Evolutionary conservation across 2,888 invertebrate species (phyloP), one percentile per base, ranked within the genome.

Genomic region (Caenorhabditis becei): DNA sequence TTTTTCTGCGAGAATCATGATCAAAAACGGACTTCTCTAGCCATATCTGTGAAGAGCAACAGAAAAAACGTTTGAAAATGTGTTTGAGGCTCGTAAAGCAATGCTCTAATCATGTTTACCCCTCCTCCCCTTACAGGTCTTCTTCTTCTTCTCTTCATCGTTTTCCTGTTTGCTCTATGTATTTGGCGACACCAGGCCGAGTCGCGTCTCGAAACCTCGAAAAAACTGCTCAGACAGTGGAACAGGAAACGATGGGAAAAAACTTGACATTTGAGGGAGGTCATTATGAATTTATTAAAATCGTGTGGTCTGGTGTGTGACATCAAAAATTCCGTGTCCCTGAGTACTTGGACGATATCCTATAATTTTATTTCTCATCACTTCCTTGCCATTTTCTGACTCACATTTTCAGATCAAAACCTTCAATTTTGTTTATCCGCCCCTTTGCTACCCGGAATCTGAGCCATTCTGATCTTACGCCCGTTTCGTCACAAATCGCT

Each of bases 51-150:
- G 18, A 10, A 53, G n/a, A 53, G 20, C 3, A 3, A 2, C 53
- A 16, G 4, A 18, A 47, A 47, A 47, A 47, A 41, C 8, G 47
- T 47, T 47, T 20, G n/a, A 18, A 56, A 56, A 32, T 26, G 54
- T 28, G 32, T 14, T 24, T 32, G 54, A 56, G 3, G 54, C 26
- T 41, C 47, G 61, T 26, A 24, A 23, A 61, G 44, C 59, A 35
- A 16, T 10, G 51, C 47, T n/a, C 44, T 63, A 69, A 62, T 69
- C 77, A 62, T 69, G 77, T 69, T 77, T 69, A 49, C 69, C 51
- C 37, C 56, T 16, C 58, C 35, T 47, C 47, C 47, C 47, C 47
- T 47, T 47, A 47, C 54, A 62, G 58, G 63, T 72, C 72, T 72
- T 65, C 63, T 41, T 49, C 23, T 11, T n/a, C n/a, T n/a, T n/a